Evolutionary conservation across 2,113 vertebrate species (phyloP).

Genomic region (Rhinogobius similis): DNA sequence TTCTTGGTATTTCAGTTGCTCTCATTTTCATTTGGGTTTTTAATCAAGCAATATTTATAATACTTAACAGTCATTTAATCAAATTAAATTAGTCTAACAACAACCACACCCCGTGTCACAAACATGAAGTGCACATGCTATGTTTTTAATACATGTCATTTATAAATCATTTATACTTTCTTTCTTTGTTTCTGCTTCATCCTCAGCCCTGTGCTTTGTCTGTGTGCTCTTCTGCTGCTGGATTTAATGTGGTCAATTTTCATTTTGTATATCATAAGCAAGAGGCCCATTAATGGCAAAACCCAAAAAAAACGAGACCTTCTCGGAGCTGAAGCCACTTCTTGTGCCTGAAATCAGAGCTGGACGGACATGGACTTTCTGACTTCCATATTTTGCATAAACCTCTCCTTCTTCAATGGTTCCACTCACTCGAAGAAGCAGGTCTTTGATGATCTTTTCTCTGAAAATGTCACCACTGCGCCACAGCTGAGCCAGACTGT

Average conservation of each 20-base stretch:
- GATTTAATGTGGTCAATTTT: constrained; percentile 24
- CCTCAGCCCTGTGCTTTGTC: too few species aligned
- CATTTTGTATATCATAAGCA: constrained; percentile 61
- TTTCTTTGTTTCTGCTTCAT: too few species aligned
- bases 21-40: too few species aligned
- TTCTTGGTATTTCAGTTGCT: too few species aligned
- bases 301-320: constrained; percentile 66
- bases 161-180: too few species aligned
- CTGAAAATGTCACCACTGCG: constrained; percentile 62
- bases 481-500: constrained; percentile 45
- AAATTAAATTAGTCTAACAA: too few species aligned
- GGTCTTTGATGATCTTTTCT: constrained; percentile 24
- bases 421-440: constrained; percentile 50
- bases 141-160: too few species aligned
- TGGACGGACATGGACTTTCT: constrained; percentile 55
- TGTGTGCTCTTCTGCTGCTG: too few species aligned
- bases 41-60: too few species aligned
- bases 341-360: constrained; percentile 35
- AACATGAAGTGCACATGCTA: too few species aligned
- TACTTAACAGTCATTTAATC: too few species aligned
- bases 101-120: too few species aligned
- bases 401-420: constrained; percentile 33
- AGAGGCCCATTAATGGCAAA: constrained; percentile 65
- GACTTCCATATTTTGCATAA: constrained; percentile 46
- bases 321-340: constrained; percentile 63